Evolutionary conservation across 1,140 invertebrate species (phyloP).

Genomic region (Luehdorfia chinensis): DNA sequence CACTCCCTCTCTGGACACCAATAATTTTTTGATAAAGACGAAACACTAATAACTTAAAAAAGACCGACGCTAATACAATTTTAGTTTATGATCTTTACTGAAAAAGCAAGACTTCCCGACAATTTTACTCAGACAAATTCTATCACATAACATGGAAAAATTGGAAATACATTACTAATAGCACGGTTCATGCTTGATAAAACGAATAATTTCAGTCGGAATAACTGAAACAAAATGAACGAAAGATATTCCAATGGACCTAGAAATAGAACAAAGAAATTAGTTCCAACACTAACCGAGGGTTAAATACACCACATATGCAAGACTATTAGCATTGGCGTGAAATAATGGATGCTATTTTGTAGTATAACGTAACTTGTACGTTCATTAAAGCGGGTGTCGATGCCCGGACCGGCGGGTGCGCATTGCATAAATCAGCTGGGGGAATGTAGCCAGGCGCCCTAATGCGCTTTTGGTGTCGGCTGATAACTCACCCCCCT

Average conservation of each 20-base stretch:
- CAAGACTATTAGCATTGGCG: slow-evolving; percentile 61
- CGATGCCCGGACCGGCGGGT: slow-evolving; percentile 52
- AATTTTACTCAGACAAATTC: no score
- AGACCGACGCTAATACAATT: slow-evolving; percentile 36
- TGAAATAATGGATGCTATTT: slow-evolving; percentile 71
- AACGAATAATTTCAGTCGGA: no score
- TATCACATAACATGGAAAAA: no score
- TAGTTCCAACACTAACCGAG: slow-evolving; percentile 28
- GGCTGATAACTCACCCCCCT: slow-evolving; percentile 54
- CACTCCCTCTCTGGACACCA: slow-evolving; percentile 37
- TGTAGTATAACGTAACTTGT: slow-evolving; percentile 64
- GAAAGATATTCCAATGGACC: no score
- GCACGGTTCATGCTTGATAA: no score
- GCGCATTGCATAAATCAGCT: slow-evolving; percentile 70
- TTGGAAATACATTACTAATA: no score
- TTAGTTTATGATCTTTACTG: slow-evolving; percentile 22
- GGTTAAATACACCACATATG: slow-evolving; percentile 40
- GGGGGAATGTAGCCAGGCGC: slow-evolving; percentile 58
- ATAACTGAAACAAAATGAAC: no score
- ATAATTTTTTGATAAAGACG: slow-evolving; percentile 66
- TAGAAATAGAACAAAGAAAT: slow-evolving; percentile 32
- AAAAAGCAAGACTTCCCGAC: slow-evolving; percentile 11
- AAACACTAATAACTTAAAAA: slow-evolving; percentile 59
- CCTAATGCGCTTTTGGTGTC: slow-evolving; percentile 75
- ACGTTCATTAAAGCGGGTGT: slow-evolving; percentile 67